phyloP scores from a whole-genome alignment of 2,888 invertebrate species.

The Eucriotettix oculatus region DNA sequence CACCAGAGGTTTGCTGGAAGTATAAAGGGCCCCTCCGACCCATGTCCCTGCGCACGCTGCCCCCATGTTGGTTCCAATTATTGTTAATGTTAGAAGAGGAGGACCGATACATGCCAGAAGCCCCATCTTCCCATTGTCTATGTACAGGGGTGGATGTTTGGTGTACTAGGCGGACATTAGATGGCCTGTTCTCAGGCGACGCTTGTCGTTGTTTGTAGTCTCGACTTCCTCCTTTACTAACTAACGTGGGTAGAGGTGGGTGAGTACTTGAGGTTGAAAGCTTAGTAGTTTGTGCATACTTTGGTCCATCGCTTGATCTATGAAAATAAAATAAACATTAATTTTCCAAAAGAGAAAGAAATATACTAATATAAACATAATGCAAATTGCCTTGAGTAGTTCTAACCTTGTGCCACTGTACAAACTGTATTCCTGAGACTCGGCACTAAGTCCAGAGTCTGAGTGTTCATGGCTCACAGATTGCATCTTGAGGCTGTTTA shows the following conservation, averaged over 20 bases:
- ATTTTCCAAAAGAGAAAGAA: neutral
- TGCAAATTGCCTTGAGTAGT: neutral
- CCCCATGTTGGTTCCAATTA: conserved; percentile 9
- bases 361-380: neutral
- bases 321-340: conserved; percentile 10
- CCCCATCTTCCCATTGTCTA: conserved; percentile 9
- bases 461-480: conserved; percentile 54
- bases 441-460: conserved; percentile 58
- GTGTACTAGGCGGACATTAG: neutral
- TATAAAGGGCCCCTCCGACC: conserved; percentile 9
- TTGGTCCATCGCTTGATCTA: conserved; percentile 42
- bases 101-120: conserved; percentile 8
- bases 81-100: conserved; percentile 10
- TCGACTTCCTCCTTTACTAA: conserved; percentile 9
- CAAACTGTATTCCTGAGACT: conserved; percentile 46
- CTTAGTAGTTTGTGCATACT: conserved; percentile 24
- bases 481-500: conserved; percentile 8
- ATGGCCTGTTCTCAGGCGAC: neutral
- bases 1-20: conserved; percentile 7
- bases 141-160: neutral
- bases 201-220: neutral
- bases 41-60: conserved; percentile 1
- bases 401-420: conserved; percentile 49
- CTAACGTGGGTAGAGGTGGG: conserved; percentile 8
- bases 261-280: conserved; percentile 11